A percentile compares a stretch with the other conserved stretches of the same genome.
phyloP scores from a whole-genome alignment of 2,797 vertebrate species.

The Anableps anableps region DNA sequence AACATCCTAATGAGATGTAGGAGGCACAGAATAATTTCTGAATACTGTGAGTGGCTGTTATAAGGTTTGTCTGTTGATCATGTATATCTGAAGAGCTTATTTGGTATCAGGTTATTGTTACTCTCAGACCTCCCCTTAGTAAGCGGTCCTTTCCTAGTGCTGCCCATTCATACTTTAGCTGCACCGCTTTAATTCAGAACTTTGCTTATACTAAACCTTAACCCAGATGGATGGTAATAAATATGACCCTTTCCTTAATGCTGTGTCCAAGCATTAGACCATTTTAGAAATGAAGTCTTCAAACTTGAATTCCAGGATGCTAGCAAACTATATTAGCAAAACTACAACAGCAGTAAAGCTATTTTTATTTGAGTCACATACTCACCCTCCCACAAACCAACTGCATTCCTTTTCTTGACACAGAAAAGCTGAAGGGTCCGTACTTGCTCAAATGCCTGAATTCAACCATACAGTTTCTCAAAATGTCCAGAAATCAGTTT shows the following conservation, averaged over 20 bases:
- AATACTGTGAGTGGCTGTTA: not conserved
- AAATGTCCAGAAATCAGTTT: slow-evolving; percentile 24
- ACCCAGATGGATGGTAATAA: not conserved
- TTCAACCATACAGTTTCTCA: slow-evolving; percentile 5
- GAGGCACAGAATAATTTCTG: slow-evolving; percentile 6
- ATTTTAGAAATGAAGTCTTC: slow-evolving; percentile 19
- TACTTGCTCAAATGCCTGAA: slow-evolving; percentile 9
- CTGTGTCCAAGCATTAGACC: not conserved
- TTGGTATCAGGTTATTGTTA: slow-evolving; percentile 41
- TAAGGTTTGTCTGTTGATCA: not conserved
- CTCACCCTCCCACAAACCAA: slow-evolving; percentile 54
- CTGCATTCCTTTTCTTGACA: slow-evolving; percentile 58
- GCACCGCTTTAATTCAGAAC: slow-evolving; percentile 2
- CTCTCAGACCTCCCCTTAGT: slow-evolving; percentile 10
- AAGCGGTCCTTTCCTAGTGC: slow-evolving; percentile 27
- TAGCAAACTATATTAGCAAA: slow-evolving; percentile 24
- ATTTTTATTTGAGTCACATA: slow-evolving; percentile 70
- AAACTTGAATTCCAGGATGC: slow-evolving; percentile 9
- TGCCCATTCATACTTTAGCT: slow-evolving; percentile 42
- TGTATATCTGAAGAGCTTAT: not conserved
- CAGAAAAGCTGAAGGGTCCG: slow-evolving; percentile 10
- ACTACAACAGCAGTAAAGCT: slow-evolving; percentile 45
- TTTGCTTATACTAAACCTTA: not conserved
- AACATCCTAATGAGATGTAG: not conserved
- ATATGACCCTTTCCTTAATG: not conserved